phyloP scores from a whole-genome alignment of 2,113 vertebrate genomes.

The Pan paniscus region DNA sequence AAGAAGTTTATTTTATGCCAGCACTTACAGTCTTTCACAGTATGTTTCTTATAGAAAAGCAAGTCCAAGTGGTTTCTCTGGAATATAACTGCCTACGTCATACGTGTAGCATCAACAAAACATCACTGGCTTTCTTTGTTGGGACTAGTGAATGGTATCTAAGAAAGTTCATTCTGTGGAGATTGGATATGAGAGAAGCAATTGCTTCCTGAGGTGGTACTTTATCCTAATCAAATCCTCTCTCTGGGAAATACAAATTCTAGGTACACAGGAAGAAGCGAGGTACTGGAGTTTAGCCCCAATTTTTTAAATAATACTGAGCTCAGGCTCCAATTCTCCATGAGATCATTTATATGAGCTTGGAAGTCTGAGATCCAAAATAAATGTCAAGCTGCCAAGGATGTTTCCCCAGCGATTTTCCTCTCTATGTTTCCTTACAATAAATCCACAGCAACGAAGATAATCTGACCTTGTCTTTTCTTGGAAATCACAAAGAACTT shows the following conservation, averaged over 20 bases:
- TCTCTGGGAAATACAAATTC: background rate
- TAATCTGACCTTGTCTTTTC: background rate
- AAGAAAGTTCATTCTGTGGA: background rate
- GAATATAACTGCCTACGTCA: background rate
- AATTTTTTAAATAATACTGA: background rate
- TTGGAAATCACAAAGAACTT: background rate
- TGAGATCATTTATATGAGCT: background rate
- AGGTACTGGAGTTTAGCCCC: accelerated
- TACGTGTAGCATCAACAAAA: background rate
- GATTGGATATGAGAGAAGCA: background rate
- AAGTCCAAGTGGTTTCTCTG: background rate
- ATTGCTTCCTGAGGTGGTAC: background rate
- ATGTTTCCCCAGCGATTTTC: background rate
- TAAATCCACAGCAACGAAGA: background rate
- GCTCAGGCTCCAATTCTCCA: background rate
- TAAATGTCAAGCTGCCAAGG: background rate
- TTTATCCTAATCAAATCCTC: background rate
- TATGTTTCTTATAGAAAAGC: background rate
- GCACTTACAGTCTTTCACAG: background rate
- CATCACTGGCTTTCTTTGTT: background rate
- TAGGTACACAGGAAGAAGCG: background rate
- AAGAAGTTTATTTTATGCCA: background rate
- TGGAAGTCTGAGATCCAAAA: background rate
- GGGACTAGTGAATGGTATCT: background rate
- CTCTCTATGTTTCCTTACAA: background rate